These are phyloP conservation scores for Encarsia formosa DNA, from an alignment of 2,888 invertebrate genomes.

Conservation along the genomic window DNA sequence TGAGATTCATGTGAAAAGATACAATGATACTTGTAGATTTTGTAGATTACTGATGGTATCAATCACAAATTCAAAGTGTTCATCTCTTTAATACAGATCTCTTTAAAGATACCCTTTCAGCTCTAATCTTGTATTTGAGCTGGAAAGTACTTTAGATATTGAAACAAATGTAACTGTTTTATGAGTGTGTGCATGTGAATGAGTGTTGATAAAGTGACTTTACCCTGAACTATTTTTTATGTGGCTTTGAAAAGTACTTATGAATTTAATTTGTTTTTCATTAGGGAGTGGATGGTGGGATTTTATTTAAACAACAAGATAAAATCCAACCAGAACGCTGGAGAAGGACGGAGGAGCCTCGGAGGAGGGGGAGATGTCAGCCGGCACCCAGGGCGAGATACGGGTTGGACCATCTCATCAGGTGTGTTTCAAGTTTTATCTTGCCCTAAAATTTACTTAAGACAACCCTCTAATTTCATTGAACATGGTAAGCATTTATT, in stretches of 20 bases:
- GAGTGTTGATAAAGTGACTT: too few relatives aligned
- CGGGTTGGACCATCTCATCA: slow-evolving; percentile 75
- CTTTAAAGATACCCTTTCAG: too few relatives aligned
- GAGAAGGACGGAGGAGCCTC: slow-evolving; percentile 51
- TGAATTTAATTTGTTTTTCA: slow-evolving; percentile 44
- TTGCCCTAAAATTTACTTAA: background rate
- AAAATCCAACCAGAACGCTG: slow-evolving; percentile 48
- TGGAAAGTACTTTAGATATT: background rate
- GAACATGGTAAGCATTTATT: too few relatives aligned
- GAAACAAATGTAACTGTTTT: background rate
- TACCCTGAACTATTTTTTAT: background rate
- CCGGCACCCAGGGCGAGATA: slow-evolving; percentile 73
- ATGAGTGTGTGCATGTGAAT: too few relatives aligned
- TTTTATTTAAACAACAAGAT: slow-evolving; percentile 49
- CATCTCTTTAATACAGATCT: too few relatives aligned
- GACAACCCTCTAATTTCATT: too few relatives aligned
- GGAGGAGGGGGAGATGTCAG: slow-evolving; percentile 54
- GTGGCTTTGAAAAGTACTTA: slow-evolving; percentile 31
- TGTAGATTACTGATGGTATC: too few relatives aligned
- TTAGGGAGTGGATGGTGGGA: slow-evolving; percentile 48
- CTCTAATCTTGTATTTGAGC: too few relatives aligned
- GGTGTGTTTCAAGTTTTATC: slow-evolving; percentile 49
- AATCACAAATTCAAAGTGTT: too few relatives aligned
- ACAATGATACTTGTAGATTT: too few relatives aligned
- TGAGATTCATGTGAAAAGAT: too few relatives aligned